Percentiles rank a stretch among this genome's conserved stretches.
phyloP scores from a whole-genome alignment of 2,113 vertebrate species.

The Malurus elegans region DNA sequence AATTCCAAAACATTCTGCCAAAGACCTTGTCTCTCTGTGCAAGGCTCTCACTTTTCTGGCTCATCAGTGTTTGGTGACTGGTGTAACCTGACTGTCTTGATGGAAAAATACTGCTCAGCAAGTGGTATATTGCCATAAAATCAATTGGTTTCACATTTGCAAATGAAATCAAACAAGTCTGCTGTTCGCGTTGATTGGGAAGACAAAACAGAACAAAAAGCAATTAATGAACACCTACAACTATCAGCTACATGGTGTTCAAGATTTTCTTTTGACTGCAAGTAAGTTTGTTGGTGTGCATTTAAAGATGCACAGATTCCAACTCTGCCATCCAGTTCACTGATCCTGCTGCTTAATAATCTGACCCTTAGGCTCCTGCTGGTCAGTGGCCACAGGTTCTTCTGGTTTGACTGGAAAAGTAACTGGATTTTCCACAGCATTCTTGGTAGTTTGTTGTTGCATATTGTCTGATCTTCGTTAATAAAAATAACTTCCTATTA shows the following conservation, averaged over 20 bases:
- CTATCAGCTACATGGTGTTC: neutral
- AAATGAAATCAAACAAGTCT: neutral
- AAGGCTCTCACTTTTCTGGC: neutral
- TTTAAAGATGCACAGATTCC: neutral
- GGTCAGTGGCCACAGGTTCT: neutral
- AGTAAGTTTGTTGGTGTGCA: neutral
- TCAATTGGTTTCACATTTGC: neutral
- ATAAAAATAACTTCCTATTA: conserved; percentile 60
- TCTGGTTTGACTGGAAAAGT: conserved; percentile 27
- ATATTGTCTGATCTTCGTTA: neutral
- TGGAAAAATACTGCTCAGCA: neutral
- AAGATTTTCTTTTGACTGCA: neutral
- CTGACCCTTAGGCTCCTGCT: conserved; percentile 11
- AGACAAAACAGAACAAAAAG: neutral
- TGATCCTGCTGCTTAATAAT: neutral
- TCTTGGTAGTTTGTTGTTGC: neutral
- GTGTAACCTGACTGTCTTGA: neutral
- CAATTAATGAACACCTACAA: neutral
- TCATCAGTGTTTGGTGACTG: neutral
- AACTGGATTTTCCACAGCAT: neutral
- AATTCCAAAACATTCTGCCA: neutral
- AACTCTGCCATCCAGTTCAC: neutral
- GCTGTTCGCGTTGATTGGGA: neutral
- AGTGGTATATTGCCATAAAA: neutral
- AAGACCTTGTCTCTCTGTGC: neutral